Percentiles rank a stretch among this genome's conserved stretches.
phyloP scores from a whole-genome alignment of 2,888 invertebrate genomes.

The Stratiomys singularior region DNA sequence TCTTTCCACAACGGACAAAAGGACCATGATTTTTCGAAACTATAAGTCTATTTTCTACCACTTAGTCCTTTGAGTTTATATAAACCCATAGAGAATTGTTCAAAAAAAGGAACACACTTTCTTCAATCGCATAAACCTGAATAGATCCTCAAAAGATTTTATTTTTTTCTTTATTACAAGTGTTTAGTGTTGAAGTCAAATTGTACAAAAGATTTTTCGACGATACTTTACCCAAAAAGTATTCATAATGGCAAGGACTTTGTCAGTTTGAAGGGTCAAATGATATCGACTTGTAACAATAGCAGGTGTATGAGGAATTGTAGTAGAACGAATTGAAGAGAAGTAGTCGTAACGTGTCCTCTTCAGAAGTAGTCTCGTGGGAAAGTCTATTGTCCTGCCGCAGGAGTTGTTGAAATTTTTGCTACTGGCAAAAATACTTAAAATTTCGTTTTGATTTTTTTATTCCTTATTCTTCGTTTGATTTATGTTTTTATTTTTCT shows the following conservation, averaged over 20 bases:
- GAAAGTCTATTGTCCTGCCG: slow-evolving; percentile 11
- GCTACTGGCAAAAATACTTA: slow-evolving; percentile 28
- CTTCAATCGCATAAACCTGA: neutral
- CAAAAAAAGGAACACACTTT: neutral
- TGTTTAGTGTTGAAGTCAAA: neutral
- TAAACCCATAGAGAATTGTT: neutral
- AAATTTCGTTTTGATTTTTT: too few relatives aligned
- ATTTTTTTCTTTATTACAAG: neutral
- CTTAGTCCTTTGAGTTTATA: neutral
- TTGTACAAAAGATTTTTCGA: too few relatives aligned
- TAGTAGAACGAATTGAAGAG: neutral
- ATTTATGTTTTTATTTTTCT: too few relatives aligned
- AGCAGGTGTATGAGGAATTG: slow-evolving; percentile 4
- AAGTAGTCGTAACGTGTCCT: slow-evolving; percentile 27
- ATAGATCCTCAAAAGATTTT: neutral
- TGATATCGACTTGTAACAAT: neutral
- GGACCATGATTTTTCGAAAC: slow-evolving; percentile 21
- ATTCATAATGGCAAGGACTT: neutral
- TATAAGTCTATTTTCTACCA: slow-evolving; percentile 20
- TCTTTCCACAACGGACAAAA: neutral
- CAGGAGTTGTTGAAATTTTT: neutral
- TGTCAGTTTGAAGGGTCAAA: neutral
- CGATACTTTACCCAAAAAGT: neutral
- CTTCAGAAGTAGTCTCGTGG: slow-evolving; percentile 28
- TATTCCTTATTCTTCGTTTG: too few relatives aligned